Evolutionary conservation across 2,888 invertebrate genomes (phyloP), one percentile per base, ranked within the genome.

Genomic region (Lasioglossum morio): DNA sequence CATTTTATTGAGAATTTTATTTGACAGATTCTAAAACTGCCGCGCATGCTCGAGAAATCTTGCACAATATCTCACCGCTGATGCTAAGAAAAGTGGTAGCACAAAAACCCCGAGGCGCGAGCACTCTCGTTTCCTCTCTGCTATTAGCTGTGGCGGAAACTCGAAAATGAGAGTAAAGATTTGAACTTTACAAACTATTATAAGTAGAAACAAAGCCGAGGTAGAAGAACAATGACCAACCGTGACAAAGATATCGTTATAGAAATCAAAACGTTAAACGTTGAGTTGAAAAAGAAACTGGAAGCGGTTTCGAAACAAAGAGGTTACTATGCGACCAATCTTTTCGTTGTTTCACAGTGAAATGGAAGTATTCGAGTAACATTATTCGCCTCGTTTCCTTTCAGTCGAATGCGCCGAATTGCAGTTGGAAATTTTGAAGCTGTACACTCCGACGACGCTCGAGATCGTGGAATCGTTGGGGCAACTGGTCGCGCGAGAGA

Each of bases 271-370:
- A 66, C 81, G 7, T 60, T 79, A n/a, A 81, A 91, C 12, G 70
- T 85, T 27, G 76, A 86, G 12, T 46, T 91, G 30, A 93, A 89
- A 76, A 73, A 81, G 30, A 87, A 89, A 27, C 72, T 92, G 16
- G 93, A 94, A 53, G 84, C 88, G 70, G 86, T 92, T 30, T 85
- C 90, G 48, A 90, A 87, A 63, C 81, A 92, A 89, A 88, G 93
- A 82, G 86, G 88, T 88, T 74, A 30, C 12, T 2, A 19, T 4
- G 43, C 14, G 16, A 8, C 1, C 7, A 4, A 48, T 10, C 10
- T 30, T 77, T 19, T 8, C 40, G 19, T 14, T 10, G 19, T 70
- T 14, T 4, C 12, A 5, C 30, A n/a, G 30, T 43, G 12, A 23
- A 43, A n/a, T 43, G 16, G 7, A 10, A 46, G 27, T 37, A 0